Conservation (phyloP, 2,113 vertebrate genomes). For the Mormoops blainvillei region DNA sequence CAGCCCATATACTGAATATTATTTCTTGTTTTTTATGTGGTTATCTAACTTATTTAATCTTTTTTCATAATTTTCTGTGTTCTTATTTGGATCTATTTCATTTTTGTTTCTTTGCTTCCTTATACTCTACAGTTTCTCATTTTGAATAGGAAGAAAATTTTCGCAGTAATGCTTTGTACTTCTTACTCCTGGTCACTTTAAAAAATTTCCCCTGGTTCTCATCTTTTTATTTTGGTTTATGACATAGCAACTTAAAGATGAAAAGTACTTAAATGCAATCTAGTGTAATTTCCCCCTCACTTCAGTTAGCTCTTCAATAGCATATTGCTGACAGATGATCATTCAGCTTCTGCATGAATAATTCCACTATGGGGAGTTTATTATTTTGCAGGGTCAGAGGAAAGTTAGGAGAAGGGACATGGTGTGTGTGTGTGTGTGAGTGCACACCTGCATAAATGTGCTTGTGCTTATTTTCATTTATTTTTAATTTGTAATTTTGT, state of each 20-base stretch:
- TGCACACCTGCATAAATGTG: not conserved
- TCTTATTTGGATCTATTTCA: not conserved
- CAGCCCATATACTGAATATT: not conserved
- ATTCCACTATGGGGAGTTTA: not conserved
- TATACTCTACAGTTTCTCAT: not conserved
- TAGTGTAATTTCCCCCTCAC: constrained; percentile 32
- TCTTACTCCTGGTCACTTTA: constrained; percentile 37
- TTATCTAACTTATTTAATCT: not conserved
- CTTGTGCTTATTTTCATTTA: not conserved
- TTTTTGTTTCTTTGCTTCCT: constrained; percentile 9
- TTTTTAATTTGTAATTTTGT: not conserved
- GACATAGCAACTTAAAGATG: constrained; percentile 11
- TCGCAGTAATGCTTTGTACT: not conserved
- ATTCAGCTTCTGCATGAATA: constrained; percentile 18
- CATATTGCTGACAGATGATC: constrained; percentile 37
- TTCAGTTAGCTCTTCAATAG: not conserved
- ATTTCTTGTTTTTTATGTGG: not conserved
- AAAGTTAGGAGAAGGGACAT: not conserved
- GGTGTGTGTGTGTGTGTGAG: not conserved
- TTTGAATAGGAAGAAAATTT: not conserved
- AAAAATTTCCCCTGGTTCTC: not conserved
- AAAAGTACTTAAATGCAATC: constrained; percentile 34
- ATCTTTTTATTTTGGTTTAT: not conserved
- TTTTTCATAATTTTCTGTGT: not conserved
- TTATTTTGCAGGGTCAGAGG: constrained; percentile 29